Conservation (phyloP, 2,113 vertebrate genomes). For the Ginglymostoma cirratum region DNA sequence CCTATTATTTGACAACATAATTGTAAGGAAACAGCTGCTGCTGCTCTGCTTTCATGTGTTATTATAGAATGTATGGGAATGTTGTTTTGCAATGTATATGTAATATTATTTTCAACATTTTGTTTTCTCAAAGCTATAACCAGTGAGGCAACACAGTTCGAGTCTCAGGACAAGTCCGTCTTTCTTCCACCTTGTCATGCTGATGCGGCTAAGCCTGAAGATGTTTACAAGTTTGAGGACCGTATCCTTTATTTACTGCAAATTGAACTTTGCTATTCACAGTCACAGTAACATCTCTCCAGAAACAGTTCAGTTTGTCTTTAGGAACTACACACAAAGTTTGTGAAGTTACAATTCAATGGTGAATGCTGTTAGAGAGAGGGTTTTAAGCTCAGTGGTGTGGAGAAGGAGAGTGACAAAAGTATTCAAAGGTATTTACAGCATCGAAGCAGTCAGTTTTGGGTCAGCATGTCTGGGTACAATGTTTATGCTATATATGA, state of each 20-base stretch:
- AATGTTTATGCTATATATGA: neutral
- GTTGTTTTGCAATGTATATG: neutral
- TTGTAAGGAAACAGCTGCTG: neutral
- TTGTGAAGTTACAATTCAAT: neutral
- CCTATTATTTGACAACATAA: neutral
- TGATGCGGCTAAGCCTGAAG: conserved; percentile 60
- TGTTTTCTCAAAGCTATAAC: conserved; percentile 60
- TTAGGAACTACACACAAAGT: neutral
- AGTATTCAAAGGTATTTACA: neutral
- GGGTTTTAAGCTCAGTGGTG: neutral
- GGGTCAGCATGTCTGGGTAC: neutral
- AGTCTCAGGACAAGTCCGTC: conserved; percentile 47
- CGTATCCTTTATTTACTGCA: conserved; percentile 70
- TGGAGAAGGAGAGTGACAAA: neutral
- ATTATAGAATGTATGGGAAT: neutral
- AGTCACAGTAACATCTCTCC: neutral
- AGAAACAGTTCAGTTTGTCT: neutral
- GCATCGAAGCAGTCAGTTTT: neutral
- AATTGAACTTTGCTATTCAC: neutral
- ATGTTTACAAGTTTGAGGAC: conserved; percentile 75
- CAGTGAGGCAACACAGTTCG: conserved; percentile 61
- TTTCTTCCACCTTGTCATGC: conserved; percentile 71
- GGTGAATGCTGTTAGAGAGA: neutral
- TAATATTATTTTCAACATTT: neutral
- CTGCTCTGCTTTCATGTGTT: neutral